These are phyloP conservation scores for Cosmorhoe ocellata DNA, from an alignment of 2,888 invertebrate genomes.

Conservation along the genomic window DNA sequence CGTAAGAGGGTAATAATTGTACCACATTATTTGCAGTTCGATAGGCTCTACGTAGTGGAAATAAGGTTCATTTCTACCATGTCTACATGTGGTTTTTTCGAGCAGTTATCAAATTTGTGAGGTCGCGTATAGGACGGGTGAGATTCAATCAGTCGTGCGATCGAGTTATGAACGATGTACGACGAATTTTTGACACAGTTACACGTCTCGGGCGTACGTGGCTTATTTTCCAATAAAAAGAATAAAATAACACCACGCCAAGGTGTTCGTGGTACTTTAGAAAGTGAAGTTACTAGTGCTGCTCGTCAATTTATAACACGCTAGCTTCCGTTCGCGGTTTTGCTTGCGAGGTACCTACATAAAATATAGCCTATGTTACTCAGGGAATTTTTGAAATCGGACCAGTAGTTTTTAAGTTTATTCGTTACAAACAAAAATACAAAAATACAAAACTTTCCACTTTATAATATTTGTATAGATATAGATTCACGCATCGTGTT, in stretches of 20 bases:
- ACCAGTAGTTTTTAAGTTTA: too few relatives aligned
- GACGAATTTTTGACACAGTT: slow-evolving; percentile 9
- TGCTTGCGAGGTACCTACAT: too few relatives aligned
- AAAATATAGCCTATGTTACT: too few relatives aligned
- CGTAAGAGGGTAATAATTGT: slow-evolving; percentile 30
- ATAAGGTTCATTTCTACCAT: slow-evolving; percentile 16
- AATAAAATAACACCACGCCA: background rate
- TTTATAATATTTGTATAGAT: too few relatives aligned
- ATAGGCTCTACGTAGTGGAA: slow-evolving; percentile 4
- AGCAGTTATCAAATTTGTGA: slow-evolving; percentile 31
- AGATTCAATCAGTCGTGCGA: slow-evolving; percentile 19
- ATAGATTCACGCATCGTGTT: too few relatives aligned
- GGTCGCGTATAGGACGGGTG: slow-evolving; percentile 21
- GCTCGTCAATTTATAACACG: too few relatives aligned
- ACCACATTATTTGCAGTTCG: slow-evolving; percentile 12
- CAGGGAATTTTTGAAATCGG: too few relatives aligned
- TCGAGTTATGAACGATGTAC: slow-evolving; percentile 13
- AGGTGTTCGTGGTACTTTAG: background rate
- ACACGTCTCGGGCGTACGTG: background rate
- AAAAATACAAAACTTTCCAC: too few relatives aligned
- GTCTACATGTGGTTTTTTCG: slow-evolving; percentile 3
- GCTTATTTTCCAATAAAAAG: slow-evolving; percentile 4
- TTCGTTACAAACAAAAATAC: too few relatives aligned
- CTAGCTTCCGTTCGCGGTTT: too few relatives aligned
- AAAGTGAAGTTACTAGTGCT: too few relatives aligned